Evolutionary conservation across 2,797 vertebrate species (phyloP).

Genomic region (Tragelaphus oryx): DNA sequence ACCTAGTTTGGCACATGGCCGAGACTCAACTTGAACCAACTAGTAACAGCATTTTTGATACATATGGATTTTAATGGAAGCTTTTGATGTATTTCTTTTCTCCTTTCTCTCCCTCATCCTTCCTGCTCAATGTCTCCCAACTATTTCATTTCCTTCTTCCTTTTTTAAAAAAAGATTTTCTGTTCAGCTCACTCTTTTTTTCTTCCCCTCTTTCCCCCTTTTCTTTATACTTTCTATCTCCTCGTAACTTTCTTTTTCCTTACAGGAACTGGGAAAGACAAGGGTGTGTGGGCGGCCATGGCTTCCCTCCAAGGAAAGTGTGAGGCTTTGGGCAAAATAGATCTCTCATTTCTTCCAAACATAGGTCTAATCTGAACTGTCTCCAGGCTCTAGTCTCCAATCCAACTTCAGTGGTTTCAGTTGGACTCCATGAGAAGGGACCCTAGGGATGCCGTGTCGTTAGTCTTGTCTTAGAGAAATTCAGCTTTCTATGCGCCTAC

Average conservation of each 20-base stretch:
- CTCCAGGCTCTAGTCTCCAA: slow-evolving; percentile 80
- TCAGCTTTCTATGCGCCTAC: slow-evolving; percentile 67
- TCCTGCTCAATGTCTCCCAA: not conserved
- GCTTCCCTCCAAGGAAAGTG: slow-evolving; percentile 82
- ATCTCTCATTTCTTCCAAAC: slow-evolving; percentile 85
- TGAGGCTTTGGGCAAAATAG: slow-evolving; percentile 84
- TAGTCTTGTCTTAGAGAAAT: slow-evolving; percentile 75
- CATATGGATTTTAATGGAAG: not conserved
- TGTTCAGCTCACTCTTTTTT: not conserved
- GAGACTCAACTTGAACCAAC: not conserved
- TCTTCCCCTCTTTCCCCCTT: not conserved
- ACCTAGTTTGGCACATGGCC: not conserved
- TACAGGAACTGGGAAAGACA: slow-evolving; percentile 82
- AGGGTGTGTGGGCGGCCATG: slow-evolving; percentile 81
- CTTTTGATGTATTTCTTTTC: slow-evolving; percentile 46
- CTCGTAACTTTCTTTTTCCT: slow-evolving; percentile 61
- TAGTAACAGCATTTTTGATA: not conserved
- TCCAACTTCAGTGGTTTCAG: slow-evolving; percentile 75
- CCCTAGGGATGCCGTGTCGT: slow-evolving; percentile 68
- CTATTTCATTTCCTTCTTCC: not conserved
- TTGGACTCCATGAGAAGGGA: slow-evolving; percentile 75
- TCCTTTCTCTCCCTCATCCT: not conserved
- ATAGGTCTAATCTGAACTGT: slow-evolving; percentile 81
- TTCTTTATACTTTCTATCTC: slow-evolving; percentile 53
- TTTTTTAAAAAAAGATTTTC: not conserved